phyloP scores from a whole-genome alignment of 2,797 vertebrate genomes.

The Hypotaenidia okinawae region DNA sequence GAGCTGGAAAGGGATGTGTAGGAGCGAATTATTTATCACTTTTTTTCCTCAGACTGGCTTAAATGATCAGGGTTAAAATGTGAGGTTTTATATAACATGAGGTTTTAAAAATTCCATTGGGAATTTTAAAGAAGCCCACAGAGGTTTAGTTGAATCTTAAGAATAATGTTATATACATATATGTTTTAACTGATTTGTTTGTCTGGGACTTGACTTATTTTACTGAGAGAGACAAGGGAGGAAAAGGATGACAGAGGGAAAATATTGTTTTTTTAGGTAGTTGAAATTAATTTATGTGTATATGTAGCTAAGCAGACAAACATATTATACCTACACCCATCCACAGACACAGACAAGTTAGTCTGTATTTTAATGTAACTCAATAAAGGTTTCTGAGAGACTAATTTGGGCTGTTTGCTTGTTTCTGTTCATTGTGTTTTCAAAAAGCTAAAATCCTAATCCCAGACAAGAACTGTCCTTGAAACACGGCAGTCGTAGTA shows the following conservation, averaged over 20 bases:
- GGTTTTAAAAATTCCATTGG: not conserved
- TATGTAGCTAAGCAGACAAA: not conserved
- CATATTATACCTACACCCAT: not conserved
- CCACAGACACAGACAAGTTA: not conserved
- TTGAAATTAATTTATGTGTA: not conserved
- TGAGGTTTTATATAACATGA: slow-evolving; percentile 8
- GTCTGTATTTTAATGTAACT: not conserved
- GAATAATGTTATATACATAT: slow-evolving; percentile 8
- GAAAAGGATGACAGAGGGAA: not conserved
- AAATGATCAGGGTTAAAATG: slow-evolving; percentile 18
- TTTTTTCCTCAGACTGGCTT: not conserved
- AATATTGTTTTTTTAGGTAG: not conserved
- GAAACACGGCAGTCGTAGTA: not conserved
- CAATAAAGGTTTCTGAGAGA: not conserved
- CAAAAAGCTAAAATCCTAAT: not conserved
- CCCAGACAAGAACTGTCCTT: not conserved
- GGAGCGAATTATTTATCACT: not conserved
- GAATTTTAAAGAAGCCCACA: slow-evolving; percentile 10
- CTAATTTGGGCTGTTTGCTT: not conserved
- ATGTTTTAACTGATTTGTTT: slow-evolving; percentile 27
- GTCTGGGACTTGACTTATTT: slow-evolving; percentile 24
- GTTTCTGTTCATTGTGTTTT: not conserved
- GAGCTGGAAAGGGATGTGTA: not conserved
- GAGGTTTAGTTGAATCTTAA: slow-evolving; percentile 27
- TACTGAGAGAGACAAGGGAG: not conserved